These are phyloP conservation scores for Nesoenas mayeri DNA, from an alignment of 2,113 vertebrate genomes.

Conservation along the genomic window DNA sequence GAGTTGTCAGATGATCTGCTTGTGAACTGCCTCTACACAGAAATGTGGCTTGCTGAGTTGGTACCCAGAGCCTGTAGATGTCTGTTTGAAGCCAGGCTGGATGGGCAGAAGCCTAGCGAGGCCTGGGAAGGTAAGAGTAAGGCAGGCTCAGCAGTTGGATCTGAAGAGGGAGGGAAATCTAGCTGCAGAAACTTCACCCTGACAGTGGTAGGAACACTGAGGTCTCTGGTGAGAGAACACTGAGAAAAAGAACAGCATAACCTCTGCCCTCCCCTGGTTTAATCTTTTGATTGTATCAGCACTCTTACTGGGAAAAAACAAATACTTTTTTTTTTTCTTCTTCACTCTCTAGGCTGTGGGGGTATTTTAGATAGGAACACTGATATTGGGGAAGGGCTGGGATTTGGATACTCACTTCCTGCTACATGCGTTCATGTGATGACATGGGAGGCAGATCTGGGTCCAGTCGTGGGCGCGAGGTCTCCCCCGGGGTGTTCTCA, in stretches of 20 bases:
- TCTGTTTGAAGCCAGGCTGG: background rate
- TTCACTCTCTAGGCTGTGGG: background rate
- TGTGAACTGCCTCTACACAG: background rate
- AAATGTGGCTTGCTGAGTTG: background rate
- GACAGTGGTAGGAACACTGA: background rate
- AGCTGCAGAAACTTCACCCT: background rate
- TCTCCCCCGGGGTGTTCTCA: background rate
- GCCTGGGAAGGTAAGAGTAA: background rate
- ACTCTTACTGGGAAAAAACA: background rate
- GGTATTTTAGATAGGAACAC: background rate
- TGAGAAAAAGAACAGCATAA: background rate
- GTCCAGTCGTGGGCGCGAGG: background rate
- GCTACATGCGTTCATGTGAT: fast-evolving
- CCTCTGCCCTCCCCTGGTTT: background rate
- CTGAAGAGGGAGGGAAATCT: background rate
- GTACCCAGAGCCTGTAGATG: background rate
- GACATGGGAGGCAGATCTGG: background rate
- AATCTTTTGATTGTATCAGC: background rate
- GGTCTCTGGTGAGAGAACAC: background rate
- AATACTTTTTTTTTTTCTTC: background rate
- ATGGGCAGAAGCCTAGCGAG: background rate
- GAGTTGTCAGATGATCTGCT: background rate
- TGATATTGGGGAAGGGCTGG: background rate
- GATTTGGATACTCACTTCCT: background rate
- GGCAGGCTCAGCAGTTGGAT: background rate